phyloP scores from a whole-genome alignment of 2,888 invertebrate genomes.

The Ormia ochracea region DNA sequence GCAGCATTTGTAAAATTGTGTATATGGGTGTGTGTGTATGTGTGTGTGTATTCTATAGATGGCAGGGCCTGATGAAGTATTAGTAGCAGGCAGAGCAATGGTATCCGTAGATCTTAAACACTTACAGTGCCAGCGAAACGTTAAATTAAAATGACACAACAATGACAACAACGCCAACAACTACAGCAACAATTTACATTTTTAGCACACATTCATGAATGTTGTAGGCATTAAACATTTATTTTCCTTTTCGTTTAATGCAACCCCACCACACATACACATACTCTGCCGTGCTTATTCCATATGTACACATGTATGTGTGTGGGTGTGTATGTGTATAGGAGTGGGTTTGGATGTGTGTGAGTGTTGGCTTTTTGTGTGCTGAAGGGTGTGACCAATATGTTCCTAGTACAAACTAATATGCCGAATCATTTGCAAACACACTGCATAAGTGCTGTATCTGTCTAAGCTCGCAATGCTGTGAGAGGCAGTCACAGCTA shows the following conservation, averaged over 20 bases:
- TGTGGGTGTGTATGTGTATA: background rate
- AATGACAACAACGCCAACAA: background rate
- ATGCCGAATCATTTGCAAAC: too few relatives aligned
- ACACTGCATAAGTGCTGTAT: too few relatives aligned
- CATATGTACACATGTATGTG: conserved; percentile 26
- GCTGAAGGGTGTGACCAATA: too few relatives aligned
- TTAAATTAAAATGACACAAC: conserved; percentile 62
- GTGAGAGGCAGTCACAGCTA: too few relatives aligned
- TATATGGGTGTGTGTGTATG: background rate
- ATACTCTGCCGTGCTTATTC: conserved; percentile 2
- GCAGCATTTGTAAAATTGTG: conserved; percentile 4
- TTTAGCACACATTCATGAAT: background rate
- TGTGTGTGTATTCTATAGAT: background rate
- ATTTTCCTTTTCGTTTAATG: background rate
- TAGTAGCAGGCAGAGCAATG: background rate
- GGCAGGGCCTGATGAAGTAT: background rate
- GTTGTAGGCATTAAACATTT: conserved; percentile 45
- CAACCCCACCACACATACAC: conserved; percentile 26
- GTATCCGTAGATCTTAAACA: conserved; percentile 36
- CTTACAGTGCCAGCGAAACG: conserved; percentile 63
- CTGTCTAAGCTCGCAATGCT: too few relatives aligned
- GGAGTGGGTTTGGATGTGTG: too few relatives aligned
- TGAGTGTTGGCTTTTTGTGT: too few relatives aligned
- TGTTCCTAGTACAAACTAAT: too few relatives aligned
- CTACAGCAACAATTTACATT: conserved; percentile 21